phyloP scores from a whole-genome alignment of 2,113 vertebrate genomes.

The Passer domesticus region DNA sequence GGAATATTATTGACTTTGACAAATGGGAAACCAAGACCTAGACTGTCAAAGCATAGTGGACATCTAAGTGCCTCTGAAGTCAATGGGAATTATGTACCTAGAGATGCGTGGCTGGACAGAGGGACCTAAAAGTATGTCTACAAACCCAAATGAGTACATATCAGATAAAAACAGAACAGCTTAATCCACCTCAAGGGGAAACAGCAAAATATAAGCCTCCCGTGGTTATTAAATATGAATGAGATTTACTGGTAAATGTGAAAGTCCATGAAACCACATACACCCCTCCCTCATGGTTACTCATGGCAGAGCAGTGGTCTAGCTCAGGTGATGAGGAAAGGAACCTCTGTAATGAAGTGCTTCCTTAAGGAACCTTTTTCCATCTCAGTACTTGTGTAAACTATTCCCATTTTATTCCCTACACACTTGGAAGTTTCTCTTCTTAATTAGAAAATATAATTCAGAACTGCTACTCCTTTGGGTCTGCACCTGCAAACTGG shows the following conservation, averaged over 20 bases:
- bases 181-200: background rate
- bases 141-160: background rate
- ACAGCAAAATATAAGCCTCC: background rate
- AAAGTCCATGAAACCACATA: background rate
- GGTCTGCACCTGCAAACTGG: slow-evolving; percentile 7
- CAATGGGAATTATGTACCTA: background rate
- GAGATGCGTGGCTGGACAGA: background rate
- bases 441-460: background rate
- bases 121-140: background rate
- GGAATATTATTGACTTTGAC: background rate
- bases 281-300: background rate
- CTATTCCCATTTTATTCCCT: background rate
- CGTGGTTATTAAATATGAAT: background rate
- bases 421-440: background rate
- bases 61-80: background rate
- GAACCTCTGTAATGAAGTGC: background rate
- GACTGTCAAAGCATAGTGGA: background rate
- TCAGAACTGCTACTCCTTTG: background rate
- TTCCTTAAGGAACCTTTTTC: background rate
- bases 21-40: background rate
- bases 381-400: background rate
- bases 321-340: background rate
- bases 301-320: background rate
- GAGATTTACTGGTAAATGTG: background rate
- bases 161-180: background rate